Percentiles rank a stretch among this genome's conserved stretches.
phyloP scores from a whole-genome alignment of 2,888 invertebrate genomes.

The Agrotis clavis region DNA sequence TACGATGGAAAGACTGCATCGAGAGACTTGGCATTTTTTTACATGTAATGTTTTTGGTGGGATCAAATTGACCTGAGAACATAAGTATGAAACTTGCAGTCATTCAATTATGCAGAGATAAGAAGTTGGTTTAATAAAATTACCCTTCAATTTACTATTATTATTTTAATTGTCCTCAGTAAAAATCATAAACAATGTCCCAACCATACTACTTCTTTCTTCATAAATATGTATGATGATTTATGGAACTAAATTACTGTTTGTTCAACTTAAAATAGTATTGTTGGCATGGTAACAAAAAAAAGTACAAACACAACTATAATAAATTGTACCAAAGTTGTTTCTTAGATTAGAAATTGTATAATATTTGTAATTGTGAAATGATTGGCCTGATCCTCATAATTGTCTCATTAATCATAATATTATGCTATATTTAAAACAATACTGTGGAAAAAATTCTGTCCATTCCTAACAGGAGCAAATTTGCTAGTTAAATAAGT shows the following conservation, averaged over 20 bases:
- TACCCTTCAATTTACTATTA: slow-evolving; percentile 4
- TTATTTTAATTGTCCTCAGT: slow-evolving; percentile 28
- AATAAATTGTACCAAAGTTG: not conserved
- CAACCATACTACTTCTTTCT: not conserved
- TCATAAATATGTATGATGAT: not conserved
- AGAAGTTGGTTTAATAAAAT: slow-evolving; percentile 1
- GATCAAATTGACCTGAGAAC: slow-evolving; percentile 14
- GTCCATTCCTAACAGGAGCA: too few species aligned
- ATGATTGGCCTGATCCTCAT: too few species aligned
- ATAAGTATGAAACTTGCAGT: slow-evolving; percentile 20
- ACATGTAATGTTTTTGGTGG: too few species aligned
- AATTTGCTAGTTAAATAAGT: too few species aligned
- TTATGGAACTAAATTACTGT: not conserved
- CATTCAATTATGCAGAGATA: slow-evolving; percentile 15
- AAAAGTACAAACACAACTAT: not conserved
- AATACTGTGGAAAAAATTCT: too few species aligned
- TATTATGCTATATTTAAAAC: too few species aligned
- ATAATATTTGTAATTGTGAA: too few species aligned
- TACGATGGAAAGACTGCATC: too few species aligned
- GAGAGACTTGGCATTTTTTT: too few species aligned
- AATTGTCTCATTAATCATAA: too few species aligned
- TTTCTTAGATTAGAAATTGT: not conserved
- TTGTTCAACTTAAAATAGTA: not conserved
- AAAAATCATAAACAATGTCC: slow-evolving; percentile 1
- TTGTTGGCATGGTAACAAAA: slow-evolving; percentile 27